Conservation (phyloP, 2,113 vertebrate genomes). For the Ageneiosus marmoratus region DNA sequence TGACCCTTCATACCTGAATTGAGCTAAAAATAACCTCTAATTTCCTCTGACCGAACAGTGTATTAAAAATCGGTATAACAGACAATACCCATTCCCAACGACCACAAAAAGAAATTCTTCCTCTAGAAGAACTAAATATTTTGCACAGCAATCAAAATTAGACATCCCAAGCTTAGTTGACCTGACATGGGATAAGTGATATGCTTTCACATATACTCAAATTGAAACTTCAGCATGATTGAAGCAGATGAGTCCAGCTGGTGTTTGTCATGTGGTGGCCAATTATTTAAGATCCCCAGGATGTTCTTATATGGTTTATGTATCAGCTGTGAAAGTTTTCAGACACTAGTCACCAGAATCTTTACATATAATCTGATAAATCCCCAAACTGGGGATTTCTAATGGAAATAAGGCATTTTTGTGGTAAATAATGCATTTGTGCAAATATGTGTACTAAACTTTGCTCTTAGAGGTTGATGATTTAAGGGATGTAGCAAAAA, state of each 20-base stretch:
- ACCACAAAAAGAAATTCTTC: constrained; percentile 44
- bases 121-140: constrained; percentile 55
- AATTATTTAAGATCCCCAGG: neutral
- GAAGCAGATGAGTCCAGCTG: neutral
- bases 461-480: neutral
- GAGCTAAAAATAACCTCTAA: constrained; percentile 9
- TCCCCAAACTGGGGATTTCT: neutral
- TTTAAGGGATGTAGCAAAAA: neutral
- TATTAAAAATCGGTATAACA: constrained; percentile 30
- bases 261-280: constrained; percentile 3
- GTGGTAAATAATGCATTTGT: constrained; percentile 14
- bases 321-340: neutral
- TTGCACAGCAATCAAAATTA: constrained; percentile 59
- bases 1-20: neutral
- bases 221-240: constrained; percentile 3
- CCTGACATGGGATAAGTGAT: constrained; percentile 39
- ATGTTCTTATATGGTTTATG: neutral
- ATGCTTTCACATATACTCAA: constrained; percentile 27
- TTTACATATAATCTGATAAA: constrained; percentile 1
- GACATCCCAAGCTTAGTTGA: constrained; percentile 45
- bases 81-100: constrained; percentile 20
- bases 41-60: constrained; percentile 26
- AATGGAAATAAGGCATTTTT: constrained; percentile 41
- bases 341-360: neutral
- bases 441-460: constrained; percentile 5